Conservation (phyloP, 2,797 vertebrate species). For the Salarias fasciatus region DNA sequence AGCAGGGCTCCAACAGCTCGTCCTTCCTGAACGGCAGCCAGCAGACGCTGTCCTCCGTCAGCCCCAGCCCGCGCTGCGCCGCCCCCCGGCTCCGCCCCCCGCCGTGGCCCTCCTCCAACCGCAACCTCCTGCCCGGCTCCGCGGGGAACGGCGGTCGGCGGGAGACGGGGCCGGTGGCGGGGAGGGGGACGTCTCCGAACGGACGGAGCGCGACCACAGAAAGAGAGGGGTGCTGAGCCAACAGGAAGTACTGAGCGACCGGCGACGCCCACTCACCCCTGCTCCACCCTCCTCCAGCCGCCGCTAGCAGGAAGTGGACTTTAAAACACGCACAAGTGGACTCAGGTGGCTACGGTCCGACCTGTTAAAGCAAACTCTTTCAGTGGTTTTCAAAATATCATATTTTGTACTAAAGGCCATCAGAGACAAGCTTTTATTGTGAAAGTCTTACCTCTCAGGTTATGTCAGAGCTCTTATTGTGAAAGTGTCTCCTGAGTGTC, state of each 20-base stretch:
- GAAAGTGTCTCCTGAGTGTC: no score
- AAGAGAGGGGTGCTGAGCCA: not conserved
- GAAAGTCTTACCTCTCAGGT: no score
- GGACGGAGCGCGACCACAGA: not conserved
- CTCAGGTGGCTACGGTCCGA: not conserved
- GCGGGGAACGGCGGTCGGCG: not conserved
- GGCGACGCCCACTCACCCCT: no score
- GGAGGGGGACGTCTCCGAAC: no score
- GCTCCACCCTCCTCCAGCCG: not conserved
- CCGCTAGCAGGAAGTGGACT: not conserved
- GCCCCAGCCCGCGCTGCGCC: constrained; percentile 81
- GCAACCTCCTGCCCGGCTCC: constrained; percentile 19
- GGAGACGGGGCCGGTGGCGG: no score
- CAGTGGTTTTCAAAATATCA: not conserved
- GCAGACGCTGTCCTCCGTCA: constrained; percentile 87
- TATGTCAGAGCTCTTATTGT: no score
- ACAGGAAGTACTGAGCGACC: not conserved
- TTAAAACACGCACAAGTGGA: not conserved
- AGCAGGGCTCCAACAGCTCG: constrained; percentile 84
- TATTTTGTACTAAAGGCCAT: no score
- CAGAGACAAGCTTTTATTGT: no score
- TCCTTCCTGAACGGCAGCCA: constrained; percentile 89
- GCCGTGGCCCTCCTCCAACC: constrained; percentile 11
- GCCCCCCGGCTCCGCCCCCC: constrained; percentile 67
- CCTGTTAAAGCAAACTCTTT: not conserved